phyloP scores from a whole-genome alignment of 2,888 invertebrate genomes.

The Clitarchus hookeri region DNA sequence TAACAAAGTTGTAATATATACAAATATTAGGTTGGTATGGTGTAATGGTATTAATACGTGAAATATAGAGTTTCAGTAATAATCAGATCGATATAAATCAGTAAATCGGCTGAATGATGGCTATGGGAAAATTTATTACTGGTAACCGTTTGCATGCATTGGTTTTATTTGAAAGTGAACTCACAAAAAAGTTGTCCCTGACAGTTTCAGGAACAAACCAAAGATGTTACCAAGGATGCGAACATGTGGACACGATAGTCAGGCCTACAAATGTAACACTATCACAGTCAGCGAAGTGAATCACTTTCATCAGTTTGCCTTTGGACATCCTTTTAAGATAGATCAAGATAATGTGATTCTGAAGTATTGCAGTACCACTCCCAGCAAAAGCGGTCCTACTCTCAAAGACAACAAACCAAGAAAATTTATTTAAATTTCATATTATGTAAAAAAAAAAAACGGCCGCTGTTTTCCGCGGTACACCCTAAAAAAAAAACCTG shows the following conservation, averaged over 20 bases:
- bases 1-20: too few species aligned
- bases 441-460: not conserved
- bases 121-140: not conserved
- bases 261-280: not conserved
- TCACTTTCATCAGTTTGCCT: slow-evolving; percentile 4
- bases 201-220: not conserved
- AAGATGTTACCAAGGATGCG: not conserved
- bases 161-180: not conserved
- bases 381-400: not conserved
- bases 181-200: not conserved
- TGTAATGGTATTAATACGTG: not conserved
- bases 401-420: not conserved
- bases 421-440: not conserved
- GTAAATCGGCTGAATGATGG: too few species aligned
- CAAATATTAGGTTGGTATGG: not conserved
- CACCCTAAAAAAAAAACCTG: not conserved
- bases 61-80: not conserved
- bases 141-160: too few species aligned
- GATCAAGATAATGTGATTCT: not conserved
- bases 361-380: not conserved
- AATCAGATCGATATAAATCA: not conserved
- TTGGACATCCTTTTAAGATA: not conserved
- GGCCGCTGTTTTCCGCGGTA: not conserved
- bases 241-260: not conserved
- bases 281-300: not conserved